These are phyloP conservation scores for Suillia variegata DNA, from an alignment of 2,888 invertebrate species.

Conservation along the genomic window DNA sequence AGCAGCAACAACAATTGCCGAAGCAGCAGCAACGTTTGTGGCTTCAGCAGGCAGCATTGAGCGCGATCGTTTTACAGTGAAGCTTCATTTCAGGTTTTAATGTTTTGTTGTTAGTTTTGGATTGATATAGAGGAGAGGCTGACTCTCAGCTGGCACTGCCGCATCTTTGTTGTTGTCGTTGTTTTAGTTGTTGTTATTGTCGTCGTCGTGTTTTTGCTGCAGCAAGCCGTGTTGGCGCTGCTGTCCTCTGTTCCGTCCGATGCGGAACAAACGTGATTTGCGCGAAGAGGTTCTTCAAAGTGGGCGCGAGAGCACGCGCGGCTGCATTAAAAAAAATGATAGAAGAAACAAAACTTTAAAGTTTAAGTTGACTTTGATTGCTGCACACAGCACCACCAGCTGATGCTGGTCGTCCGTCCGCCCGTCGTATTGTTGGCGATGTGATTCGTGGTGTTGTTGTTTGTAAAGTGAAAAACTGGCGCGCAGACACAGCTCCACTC, in stretches of 20 bases:
- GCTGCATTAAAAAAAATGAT: too few relatives aligned
- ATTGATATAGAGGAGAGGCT: too few relatives aligned
- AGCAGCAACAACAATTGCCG: constrained; percentile 35
- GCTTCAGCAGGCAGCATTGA: not conserved
- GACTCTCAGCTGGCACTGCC: too few relatives aligned
- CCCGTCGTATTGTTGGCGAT: constrained; percentile 18
- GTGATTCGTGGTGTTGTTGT: constrained; percentile 7
- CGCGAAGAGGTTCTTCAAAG: constrained; percentile 29
- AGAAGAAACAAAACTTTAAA: not conserved
- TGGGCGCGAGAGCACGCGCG: not conserved
- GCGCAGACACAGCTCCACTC: constrained; percentile 25
- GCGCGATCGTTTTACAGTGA: constrained; percentile 1
- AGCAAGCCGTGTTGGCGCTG: constrained; percentile 8
- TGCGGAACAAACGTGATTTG: constrained; percentile 55
- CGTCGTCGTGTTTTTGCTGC: constrained; percentile 17
- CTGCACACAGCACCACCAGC: constrained; percentile 26
- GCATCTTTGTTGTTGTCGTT: constrained; percentile 8
- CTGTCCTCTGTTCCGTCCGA: constrained; percentile 34
- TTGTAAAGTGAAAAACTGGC: not conserved
- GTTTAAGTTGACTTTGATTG: constrained; percentile 24
- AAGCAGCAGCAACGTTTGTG: constrained; percentile 5
- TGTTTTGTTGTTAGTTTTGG: constrained; percentile 15
- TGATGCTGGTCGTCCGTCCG: too few relatives aligned
- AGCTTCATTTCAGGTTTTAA: constrained; percentile 47
- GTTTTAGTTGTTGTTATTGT: constrained; percentile 8